Conservation (phyloP, 2,888 invertebrate species). For the Galeopsomyia nigrocyanea region DNA sequence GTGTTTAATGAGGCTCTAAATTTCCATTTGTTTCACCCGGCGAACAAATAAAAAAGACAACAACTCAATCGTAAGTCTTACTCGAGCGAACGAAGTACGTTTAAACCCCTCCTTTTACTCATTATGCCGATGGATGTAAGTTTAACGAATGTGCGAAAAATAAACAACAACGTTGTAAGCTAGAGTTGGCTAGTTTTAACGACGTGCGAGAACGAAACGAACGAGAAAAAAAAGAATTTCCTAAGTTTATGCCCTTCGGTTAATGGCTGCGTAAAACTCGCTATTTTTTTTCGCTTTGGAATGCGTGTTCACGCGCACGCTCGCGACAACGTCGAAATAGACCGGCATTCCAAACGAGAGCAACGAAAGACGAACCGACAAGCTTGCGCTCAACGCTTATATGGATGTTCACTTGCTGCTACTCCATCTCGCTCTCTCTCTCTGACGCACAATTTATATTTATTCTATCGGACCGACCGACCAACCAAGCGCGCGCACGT, state of each 20-base stretch:
- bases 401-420: background rate
- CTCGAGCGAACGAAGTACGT: too few relatives aligned
- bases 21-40: too few relatives aligned
- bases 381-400: background rate
- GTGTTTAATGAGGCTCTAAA: background rate
- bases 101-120: too few relatives aligned
- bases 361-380: conserved; percentile 48
- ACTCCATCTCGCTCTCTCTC: conserved; percentile 1
- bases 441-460: conserved; percentile 29
- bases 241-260: conserved; percentile 57
- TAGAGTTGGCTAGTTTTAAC: too few relatives aligned
- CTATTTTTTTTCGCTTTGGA: conserved; percentile 56
- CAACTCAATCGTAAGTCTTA: too few relatives aligned
- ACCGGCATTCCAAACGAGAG: conserved; percentile 57
- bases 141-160: too few relatives aligned
- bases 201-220: too few relatives aligned
- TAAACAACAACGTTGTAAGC: too few relatives aligned
- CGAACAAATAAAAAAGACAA: background rate
- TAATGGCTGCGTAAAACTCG: conserved; percentile 54
- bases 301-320: conserved; percentile 46
- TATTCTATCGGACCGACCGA: conserved; percentile 15
- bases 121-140: too few relatives aligned
- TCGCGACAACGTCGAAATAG: conserved; percentile 57
- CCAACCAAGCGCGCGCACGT: background rate
- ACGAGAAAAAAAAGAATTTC: conserved; percentile 12